Base-by-base conservation (phyloP, 2,113 vertebrate genomes). In the Eira barbara region DNA sequence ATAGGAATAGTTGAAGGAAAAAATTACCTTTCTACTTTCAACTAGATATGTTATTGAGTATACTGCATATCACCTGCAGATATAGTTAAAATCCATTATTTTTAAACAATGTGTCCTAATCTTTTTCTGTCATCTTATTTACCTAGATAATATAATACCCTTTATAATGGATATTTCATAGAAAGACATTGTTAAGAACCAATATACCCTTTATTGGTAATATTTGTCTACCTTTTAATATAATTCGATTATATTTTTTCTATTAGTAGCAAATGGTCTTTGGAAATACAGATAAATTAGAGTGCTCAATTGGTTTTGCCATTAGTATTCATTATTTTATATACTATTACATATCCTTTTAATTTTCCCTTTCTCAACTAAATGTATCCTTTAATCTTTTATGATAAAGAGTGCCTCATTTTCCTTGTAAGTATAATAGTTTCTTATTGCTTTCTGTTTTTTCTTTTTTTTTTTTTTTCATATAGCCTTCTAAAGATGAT, bases 311-410 rank as follows among this genome's bases (percentile, higher is more conserved):
- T 95, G 78, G 49, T 69, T 96, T 94, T 96, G 25, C 11, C 31
- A 84, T 97, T 97, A 95, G 29, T 95, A 88, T 95, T 96, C 87
- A 93, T 94, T 97, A 94, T 76, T 79, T 93, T 96, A 97, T 90
- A 87, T 90, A 83, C 21, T 57, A 69, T 83, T 92, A 88, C 25
- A 78, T 89, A 71, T 88, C 47, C 63, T 95, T 97, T 97, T 92
- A 97, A 94, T 90, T 97, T 91, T 79, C 36, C 71, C 42, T 90
- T 93, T 97, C 47, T 97, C 91, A 97, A 91, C 47, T 89, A 95
- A 97, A 85, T 93, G 36, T 81, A 73, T 80, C 69, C 27, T 97
- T 94, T 73, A 87, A 80, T 84, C 23, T 89, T 97, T 90, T 93
- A 61, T 92, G 34, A n/a, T 84, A 93, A 89, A 95, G 55, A 57